phyloP scores from a whole-genome alignment of 2,888 invertebrate genomes.

The Ormyrus labotus region DNA sequence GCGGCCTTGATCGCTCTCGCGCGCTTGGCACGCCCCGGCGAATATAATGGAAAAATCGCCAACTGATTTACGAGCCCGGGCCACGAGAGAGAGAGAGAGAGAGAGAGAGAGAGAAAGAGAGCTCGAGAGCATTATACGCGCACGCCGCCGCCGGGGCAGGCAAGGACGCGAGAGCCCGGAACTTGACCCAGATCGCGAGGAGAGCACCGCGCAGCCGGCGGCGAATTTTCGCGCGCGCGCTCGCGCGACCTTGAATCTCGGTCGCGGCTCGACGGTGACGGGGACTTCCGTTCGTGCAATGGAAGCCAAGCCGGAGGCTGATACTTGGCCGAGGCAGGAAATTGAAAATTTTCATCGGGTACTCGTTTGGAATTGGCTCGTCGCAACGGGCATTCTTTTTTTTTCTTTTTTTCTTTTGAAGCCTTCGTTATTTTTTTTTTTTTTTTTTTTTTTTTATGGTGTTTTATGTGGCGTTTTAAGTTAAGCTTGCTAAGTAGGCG shows the following conservation, averaged over 20 bases:
- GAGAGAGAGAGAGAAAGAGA: not conserved
- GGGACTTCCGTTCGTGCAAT: too few species aligned
- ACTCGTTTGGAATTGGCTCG: too few species aligned
- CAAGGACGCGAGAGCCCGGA: slow-evolving; percentile 55
- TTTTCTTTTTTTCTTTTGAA: not conserved
- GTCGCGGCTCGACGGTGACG: too few species aligned
- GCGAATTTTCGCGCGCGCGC: not conserved
- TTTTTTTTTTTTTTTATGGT: not conserved
- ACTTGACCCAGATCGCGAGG: slow-evolving; percentile 45
- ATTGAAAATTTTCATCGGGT: too few species aligned
- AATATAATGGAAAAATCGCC: slow-evolving; percentile 39
- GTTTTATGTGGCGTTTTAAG: not conserved
- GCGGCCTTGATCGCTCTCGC: slow-evolving; percentile 32
- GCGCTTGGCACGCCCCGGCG: not conserved
- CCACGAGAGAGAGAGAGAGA: not conserved
- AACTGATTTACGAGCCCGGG: slow-evolving; percentile 7
- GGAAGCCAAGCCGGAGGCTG: too few species aligned
- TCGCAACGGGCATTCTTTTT: not conserved
- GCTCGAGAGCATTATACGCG: not conserved
- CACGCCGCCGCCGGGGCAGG: not conserved
- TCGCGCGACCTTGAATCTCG: not conserved
- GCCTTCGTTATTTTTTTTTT: too few species aligned
- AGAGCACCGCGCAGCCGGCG: not conserved
- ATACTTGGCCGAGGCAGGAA: too few species aligned
- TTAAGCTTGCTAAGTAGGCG: too few species aligned